Conservation (phyloP, 2,888 invertebrate genomes). For the Philopedon plagiatum region DNA sequence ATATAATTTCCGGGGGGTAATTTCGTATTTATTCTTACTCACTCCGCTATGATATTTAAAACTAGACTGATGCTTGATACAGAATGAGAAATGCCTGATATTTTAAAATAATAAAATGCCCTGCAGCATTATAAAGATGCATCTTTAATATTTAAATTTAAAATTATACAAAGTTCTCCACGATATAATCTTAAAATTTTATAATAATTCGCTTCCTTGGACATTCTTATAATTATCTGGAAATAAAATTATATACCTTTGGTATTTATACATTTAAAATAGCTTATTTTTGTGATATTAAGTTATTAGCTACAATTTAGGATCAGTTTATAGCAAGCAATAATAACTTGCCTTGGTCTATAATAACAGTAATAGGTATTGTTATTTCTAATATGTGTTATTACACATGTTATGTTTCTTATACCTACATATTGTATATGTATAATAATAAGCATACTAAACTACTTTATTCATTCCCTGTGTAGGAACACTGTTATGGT, state of each 20-base stretch:
- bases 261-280: background rate
- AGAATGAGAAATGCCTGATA: background rate
- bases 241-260: background rate
- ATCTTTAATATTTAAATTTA: conserved; percentile 3
- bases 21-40: background rate
- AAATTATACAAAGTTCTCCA: conserved; percentile 1
- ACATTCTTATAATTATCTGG: conserved; percentile 6
- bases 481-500: too few species aligned
- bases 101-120: background rate
- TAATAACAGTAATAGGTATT: background rate
- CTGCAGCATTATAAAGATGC: background rate
- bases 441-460: too few species aligned
- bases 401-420: background rate
- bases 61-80: background rate
- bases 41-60: background rate
- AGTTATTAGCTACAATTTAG: background rate
- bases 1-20: background rate
- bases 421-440: too few species aligned
- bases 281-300: background rate
- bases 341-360: background rate
- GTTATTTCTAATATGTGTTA: background rate
- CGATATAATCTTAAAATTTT: conserved; percentile 3
- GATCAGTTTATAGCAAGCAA: background rate
- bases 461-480: too few species aligned
- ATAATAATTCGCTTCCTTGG: conserved; percentile 11